Conservation (phyloP, 2,113 vertebrate species). For the Calyptomena viridis region DNA sequence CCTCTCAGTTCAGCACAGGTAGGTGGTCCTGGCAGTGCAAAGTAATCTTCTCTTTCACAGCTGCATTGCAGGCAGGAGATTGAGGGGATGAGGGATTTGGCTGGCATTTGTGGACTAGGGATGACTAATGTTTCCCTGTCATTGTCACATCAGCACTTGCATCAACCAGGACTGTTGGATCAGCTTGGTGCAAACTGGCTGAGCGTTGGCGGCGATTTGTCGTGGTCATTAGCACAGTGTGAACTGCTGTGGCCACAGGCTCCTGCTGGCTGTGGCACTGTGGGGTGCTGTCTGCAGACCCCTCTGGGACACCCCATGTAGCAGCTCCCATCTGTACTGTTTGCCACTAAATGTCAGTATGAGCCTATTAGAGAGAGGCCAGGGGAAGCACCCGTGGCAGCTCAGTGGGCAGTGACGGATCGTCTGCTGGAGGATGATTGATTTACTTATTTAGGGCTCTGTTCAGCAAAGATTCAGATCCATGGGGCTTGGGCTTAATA, state of each 20-base stretch:
- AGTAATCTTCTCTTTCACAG: background rate
- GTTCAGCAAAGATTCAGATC: background rate
- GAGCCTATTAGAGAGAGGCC: background rate
- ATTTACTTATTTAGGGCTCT: constrained; percentile 10
- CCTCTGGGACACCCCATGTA: background rate
- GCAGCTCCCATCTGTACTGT: background rate
- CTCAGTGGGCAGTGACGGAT: background rate
- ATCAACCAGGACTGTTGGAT: background rate
- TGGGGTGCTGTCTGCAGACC: background rate
- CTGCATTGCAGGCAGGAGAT: background rate
- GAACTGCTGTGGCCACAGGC: accelerated
- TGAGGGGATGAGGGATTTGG: accelerated
- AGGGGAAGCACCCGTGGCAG: background rate
- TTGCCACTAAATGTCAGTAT: background rate
- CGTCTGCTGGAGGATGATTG: background rate
- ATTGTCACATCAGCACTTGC: background rate
- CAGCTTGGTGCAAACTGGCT: background rate
- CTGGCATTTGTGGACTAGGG: background rate
- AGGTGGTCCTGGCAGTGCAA: background rate
- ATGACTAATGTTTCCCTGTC: background rate
- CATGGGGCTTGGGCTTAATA: background rate
- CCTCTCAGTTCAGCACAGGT: background rate
- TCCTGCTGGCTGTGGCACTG: background rate
- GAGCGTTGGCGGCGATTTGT: background rate
- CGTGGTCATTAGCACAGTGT: accelerated